Base-by-base conservation (phyloP, 2,797 vertebrate species). In the Euthynnus affinis region DNA sequence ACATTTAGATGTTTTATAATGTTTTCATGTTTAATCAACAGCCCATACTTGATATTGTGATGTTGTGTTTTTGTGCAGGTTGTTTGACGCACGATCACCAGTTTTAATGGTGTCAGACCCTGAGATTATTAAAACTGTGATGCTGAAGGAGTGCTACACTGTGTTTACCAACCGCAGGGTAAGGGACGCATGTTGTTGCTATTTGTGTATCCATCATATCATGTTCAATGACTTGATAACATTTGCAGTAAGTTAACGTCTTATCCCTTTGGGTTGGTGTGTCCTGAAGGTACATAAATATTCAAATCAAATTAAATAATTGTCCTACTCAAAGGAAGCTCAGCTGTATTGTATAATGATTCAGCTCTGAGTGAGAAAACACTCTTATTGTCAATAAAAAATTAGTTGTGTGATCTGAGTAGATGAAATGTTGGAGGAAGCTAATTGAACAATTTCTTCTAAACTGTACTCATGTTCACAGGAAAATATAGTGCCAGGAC, bases 111-210 rank as follows among this genome's bases (percentile, higher is more conserved):
- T 93, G 32, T 18, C 92, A 56, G 94, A 96, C 71, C 90, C 89
- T 17, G 94, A 93, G 23, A 91, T 96, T 2, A 84, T 96, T 18
- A 95, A 96, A 84, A 68, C 74, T 3, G 76, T 96, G 51, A 3
- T 95, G 86, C 92, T 96, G 78, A 95, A 96, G 80, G 95, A 95
- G 52, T 96, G 90, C 85, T 94, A 92, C 89, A 86, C 91, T 5
- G 34, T 10, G 5, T 96, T 96, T 71, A 95, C 95, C 63, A 96
- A 96, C 75, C 93, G 94, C 84, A 93, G 94, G 91, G 95, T 96
- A 76, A 89, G 91, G 74, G 2, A 42, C 18, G 15, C 5, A 1
- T 25, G 4, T 59, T 57, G 22, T 9, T 42, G 7, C 17, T n/a
- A 32, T 32, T 32, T 6, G 29, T 32, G 29, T 32, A 32, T 32